phyloP scores from a whole-genome alignment of 2,888 invertebrate genomes.

The Eilema sororculum region DNA sequence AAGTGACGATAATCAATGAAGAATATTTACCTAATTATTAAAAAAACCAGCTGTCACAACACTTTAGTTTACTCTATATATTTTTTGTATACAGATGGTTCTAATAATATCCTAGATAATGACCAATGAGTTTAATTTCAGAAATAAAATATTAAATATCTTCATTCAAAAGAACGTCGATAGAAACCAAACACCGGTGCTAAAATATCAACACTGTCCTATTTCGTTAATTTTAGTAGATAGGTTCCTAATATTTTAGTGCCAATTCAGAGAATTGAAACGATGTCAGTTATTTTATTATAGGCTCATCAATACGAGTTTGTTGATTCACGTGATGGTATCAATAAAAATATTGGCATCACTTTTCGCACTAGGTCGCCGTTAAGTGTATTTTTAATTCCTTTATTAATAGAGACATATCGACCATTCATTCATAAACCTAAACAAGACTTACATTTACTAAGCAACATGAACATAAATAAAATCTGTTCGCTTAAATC shows the following conservation, averaged over 20 bases:
- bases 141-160: background rate
- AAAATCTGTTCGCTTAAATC: no score
- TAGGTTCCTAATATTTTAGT: background rate
- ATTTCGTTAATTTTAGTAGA: background rate
- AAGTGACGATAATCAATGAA: no score
- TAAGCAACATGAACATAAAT: background rate
- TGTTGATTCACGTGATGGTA: conserved; percentile 4
- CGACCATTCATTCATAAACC: background rate
- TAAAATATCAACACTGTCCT: background rate
- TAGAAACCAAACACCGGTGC: background rate
- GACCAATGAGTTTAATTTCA: no score
- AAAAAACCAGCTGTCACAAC: no score
- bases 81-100: no score
- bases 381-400: background rate
- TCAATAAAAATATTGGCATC: conserved; percentile 13
- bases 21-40: no score
- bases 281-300: conserved; percentile 13
- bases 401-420: background rate
- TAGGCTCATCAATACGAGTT: conserved; percentile 1
- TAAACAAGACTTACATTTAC: background rate
- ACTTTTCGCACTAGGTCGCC: background rate
- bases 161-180: background rate
- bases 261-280: background rate
- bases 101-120: no score
- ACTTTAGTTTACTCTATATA: no score